These are phyloP conservation scores for Chrysopilus asiliformis DNA, from an alignment of 2,888 invertebrate species.

Conservation along the genomic window DNA sequence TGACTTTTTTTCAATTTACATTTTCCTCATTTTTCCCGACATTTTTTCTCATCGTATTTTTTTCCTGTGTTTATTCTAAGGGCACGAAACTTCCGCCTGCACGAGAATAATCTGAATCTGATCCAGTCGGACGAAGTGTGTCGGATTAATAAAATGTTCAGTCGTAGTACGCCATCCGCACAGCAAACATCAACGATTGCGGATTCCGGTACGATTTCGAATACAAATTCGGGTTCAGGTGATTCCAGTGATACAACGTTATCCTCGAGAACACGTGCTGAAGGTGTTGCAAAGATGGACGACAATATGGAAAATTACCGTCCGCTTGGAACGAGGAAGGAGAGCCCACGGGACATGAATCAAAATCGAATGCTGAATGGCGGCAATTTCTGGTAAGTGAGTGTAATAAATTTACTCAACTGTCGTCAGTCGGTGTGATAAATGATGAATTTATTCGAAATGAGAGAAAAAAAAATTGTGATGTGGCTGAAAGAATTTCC, in stretches of 20 bases:
- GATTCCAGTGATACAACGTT: background rate
- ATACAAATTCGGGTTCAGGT: background rate
- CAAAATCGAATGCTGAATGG: conserved; percentile 9
- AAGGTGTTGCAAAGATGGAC: background rate
- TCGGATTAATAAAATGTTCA: conserved; percentile 22
- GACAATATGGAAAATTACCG: no score
- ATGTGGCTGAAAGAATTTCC: no score
- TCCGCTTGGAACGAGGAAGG: background rate
- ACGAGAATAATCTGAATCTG: conserved; percentile 16
- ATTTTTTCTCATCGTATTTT: conserved; percentile 3
- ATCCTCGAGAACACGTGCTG: background rate
- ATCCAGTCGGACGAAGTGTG: conserved; percentile 21
- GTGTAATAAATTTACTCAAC: no score
- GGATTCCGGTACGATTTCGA: conserved; percentile 1
- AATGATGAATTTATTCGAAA: no score
- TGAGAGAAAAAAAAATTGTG: no score
- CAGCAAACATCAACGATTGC: conserved; percentile 6
- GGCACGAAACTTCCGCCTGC: conserved; percentile 21
- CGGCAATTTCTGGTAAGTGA: no score
- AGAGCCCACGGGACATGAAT: conserved; percentile 5
- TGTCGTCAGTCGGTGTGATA: no score
- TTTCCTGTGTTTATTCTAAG: conserved; percentile 15
- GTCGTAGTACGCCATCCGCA: conserved; percentile 6
- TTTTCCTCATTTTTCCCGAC: conserved; percentile 2
- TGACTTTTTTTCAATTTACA: conserved; percentile 4